phyloP scores from a whole-genome alignment of 2,888 invertebrate species.

The Netelia melanura region DNA sequence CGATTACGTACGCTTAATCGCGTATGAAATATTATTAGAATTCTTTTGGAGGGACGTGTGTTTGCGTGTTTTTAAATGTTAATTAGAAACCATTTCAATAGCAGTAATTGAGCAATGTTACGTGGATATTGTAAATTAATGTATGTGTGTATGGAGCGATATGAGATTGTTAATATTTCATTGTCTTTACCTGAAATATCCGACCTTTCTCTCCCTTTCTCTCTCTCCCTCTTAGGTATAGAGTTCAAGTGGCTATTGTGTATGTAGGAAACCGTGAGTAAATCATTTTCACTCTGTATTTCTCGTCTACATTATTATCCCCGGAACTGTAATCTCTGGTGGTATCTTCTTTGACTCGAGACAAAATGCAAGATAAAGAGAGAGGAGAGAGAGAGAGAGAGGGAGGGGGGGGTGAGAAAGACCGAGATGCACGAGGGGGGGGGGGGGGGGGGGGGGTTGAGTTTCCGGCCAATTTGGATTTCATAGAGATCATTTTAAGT shows the following conservation, averaged over 20 bases:
- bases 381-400: no score
- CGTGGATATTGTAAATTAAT: not conserved
- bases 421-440: no score
- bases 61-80: not conserved
- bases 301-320: constrained; percentile 1
- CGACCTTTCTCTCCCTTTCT: no score
- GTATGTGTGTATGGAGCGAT: not conserved
- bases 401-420: no score
- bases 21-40: not conserved
- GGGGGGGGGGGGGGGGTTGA: not conserved
- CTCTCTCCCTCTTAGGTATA: no score
- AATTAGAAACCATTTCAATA: not conserved
- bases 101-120: not conserved
- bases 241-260: not conserved
- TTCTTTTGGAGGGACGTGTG: not conserved
- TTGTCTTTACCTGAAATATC: no score
- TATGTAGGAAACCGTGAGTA: not conserved
- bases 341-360: not conserved
- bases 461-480: constrained; percentile 40
- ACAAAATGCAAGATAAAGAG: no score
- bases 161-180: no score
- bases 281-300: not conserved
- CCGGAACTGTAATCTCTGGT: not conserved
- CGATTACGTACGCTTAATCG: no score
- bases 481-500: constrained; percentile 39